Conservation (phyloP, 2,113 vertebrate species). For the Scomber colias region DNA sequence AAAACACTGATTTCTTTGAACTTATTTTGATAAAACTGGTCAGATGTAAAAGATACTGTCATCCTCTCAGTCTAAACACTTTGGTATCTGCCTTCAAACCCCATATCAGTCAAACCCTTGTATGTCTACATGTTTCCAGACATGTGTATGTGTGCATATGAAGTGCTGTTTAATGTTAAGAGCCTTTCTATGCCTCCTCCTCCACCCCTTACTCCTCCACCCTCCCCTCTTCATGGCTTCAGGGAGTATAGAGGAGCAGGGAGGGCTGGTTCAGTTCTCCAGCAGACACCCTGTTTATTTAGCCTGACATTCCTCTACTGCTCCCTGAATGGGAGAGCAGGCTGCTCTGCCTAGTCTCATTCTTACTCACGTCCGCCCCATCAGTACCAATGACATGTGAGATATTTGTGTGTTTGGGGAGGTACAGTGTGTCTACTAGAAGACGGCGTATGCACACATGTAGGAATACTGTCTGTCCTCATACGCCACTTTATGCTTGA, state of each 20-base stretch:
- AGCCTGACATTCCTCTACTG: conserved; percentile 71
- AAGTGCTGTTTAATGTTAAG: conserved; percentile 64
- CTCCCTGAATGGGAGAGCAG: conserved; percentile 27
- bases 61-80: not conserved
- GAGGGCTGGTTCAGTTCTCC: conserved; percentile 58
- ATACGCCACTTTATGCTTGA: not conserved
- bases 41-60: not conserved
- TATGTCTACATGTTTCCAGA: conserved; percentile 33
- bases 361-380: conserved; percentile 36
- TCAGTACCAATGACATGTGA: conserved; percentile 43
- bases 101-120: conserved; percentile 19
- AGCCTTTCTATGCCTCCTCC: conserved; percentile 11
- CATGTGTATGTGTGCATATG: conserved; percentile 12
- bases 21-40: not conserved
- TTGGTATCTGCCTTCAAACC: conserved; percentile 2
- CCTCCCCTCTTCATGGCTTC: not conserved
- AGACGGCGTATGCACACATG: not conserved
- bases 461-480: not conserved
- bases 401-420: not conserved
- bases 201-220: not conserved
- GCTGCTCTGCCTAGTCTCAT: conserved; percentile 64
- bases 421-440: not conserved
- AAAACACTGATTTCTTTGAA: not conserved
- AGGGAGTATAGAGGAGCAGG: conserved; percentile 55
- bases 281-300: conserved; percentile 76